Evolutionary conservation across 2,113 vertebrate species (phyloP), one percentile per base, ranked within the genome.

Genomic region (Geococcyx californianus): DNA sequence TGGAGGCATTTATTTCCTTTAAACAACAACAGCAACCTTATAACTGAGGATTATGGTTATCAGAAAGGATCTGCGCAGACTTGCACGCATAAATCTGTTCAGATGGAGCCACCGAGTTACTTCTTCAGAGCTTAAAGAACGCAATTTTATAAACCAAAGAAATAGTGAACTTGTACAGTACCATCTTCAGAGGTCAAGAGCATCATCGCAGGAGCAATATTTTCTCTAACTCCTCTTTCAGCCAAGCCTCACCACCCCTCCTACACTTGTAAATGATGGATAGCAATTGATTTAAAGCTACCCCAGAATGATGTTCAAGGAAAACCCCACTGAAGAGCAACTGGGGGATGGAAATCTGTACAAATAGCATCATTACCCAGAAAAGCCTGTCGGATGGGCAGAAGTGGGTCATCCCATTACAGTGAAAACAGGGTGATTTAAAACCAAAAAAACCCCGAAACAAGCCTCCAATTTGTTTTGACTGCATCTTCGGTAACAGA

Each of bases 321-420:
- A 36, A 59, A 54, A 58, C 5, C 11, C 8, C 6, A 1, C 0
- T 1, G 4, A 3, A 36, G 14, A 40, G 19, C 4, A 28, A 15
- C 0, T 5, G 4, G 1, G 33, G 36, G 31, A 16, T 7, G 11
- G 10, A 68, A 58, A 74, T 16, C 33, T 16, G 13, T 3, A 15
- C 21, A 29, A 31, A 16, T 9, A 58, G 19, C 14, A 19, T 5
- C 47, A 52, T 2, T 42, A 21, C 20, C 19, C 13, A 14, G 2
- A 34, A 44, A 72, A 45, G 16, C 12, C 40, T 12, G 3, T 3
- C 12, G 17, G 28, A 29, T 6, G 7, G 16, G 21, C 21, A 5
- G 7, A 55, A 33, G 13, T 3, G 9, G 47, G 60, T 62, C 31
- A 18, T 4, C 18, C 31, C 34, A 1, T 70, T 34, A 26, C 6